A percentile compares a stretch with the other conserved stretches of the same genome.
phyloP scores from a whole-genome alignment of 2,797 vertebrate species.

The Takifugu ocellatus region DNA sequence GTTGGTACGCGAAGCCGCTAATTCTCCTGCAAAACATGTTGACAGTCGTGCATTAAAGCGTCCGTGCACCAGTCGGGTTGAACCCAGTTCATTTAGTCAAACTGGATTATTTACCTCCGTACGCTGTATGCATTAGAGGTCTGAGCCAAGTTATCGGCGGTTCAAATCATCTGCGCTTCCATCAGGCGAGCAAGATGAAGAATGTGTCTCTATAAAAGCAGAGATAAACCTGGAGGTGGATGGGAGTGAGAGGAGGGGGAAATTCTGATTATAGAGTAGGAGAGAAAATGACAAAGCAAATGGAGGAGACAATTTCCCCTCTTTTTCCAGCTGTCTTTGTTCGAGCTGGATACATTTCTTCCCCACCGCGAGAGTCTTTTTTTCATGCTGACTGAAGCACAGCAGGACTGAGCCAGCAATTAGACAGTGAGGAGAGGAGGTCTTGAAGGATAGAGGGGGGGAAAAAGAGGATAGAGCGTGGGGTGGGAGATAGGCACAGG shows the following conservation, averaged over 20 bases:
- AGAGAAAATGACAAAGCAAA: slow-evolving; percentile 37
- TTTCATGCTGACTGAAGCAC: slow-evolving; percentile 61
- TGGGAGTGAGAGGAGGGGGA: slow-evolving; percentile 31
- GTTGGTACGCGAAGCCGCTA: slow-evolving; percentile 32
- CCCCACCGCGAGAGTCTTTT: slow-evolving; percentile 57
- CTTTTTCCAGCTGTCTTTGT: slow-evolving; percentile 53
- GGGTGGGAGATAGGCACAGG: slow-evolving; percentile 32
- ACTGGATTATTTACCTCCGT: slow-evolving; percentile 33
- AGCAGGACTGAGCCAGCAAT: slow-evolving; percentile 68
- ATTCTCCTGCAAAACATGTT: slow-evolving; percentile 29
- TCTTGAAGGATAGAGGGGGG: slow-evolving; percentile 25
- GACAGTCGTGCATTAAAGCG: slow-evolving; percentile 45
- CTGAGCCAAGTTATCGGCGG: slow-evolving; percentile 37
- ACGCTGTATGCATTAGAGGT: slow-evolving; percentile 16
- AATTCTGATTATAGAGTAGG: slow-evolving; percentile 40
- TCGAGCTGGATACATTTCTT: slow-evolving; percentile 51
- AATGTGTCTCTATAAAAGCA: slow-evolving; percentile 19
- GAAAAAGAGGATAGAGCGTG: slow-evolving; percentile 16
- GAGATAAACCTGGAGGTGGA: slow-evolving; percentile 35
- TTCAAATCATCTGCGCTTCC: slow-evolving; percentile 40
- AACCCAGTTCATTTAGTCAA: slow-evolving; percentile 28
- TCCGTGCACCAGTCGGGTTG: slow-evolving; percentile 1
- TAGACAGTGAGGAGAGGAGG: slow-evolving; percentile 58
- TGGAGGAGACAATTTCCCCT: slow-evolving; percentile 32
- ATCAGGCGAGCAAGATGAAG: not conserved